Base-by-base conservation (phyloP, 1,140 invertebrate genomes). In the Amphibalanus amphitrite region DNA sequence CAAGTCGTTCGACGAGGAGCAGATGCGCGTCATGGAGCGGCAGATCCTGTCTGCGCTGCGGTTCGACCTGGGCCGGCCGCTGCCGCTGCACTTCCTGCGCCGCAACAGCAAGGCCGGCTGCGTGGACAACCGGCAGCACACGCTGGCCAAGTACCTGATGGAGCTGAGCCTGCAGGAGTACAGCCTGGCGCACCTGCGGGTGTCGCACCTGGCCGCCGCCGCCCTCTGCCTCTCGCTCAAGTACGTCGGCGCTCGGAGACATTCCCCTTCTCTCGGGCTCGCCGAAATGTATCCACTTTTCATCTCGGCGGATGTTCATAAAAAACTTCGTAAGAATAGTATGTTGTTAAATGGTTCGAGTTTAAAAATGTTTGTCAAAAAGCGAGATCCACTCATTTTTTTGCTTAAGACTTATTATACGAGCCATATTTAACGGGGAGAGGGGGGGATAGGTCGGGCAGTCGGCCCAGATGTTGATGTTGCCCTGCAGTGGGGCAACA, bases 61-160 rank as follows among this genome's bases (percentile, higher is more conserved):
- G 72, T 97, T 90, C 78, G 87, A 87, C 75, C 84, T 98, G 67
- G 89, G 91, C 26, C 84, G 88, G 77, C 94, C 95, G 3, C 82
- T 93, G 70, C 89, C 92, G 0, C 82, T 97, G 29, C 90, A 92
- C 78, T 98, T 98, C 78, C 82, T 98, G 23, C 83, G 95, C 28
- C 71, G 76, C 23, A 74, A 75, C 72, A 76, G 75, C 59, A 91
- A 91, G 83, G 89, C 87, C 75, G 88, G 85, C 33, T 68, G 70
- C 30, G 76, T 87, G 15, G 86, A 84, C 75, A 79, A 86, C 25
- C 83, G 83, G 71, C 86, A 90, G 78, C 93, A 97, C 79, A 88
- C 87, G 69, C 81, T 96, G 78, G 92, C 92, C 13, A 98, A 98
- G 82, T 98, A 95, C 79, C 86, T 98, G 70, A 85, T 95, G 75